Percentiles rank a stretch among this genome's conserved stretches.
These are phyloP conservation scores for Okamejei kenojei DNA, from an alignment of 2,797 vertebrate genomes.

Conservation along the genomic window DNA sequence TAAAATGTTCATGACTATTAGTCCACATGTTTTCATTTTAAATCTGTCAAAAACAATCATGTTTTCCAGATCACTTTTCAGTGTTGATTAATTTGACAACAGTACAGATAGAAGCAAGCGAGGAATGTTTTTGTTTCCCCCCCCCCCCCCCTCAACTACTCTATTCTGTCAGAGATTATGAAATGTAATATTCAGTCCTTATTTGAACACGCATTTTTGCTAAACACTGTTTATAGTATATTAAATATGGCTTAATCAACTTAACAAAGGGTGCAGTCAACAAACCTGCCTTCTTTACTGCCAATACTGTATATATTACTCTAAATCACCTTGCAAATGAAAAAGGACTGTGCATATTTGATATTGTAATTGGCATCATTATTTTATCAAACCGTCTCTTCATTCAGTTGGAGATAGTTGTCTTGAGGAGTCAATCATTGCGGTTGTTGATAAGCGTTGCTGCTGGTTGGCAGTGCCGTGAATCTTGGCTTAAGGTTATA, in stretches of 20 bases:
- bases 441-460: background rate
- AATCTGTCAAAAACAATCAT: slow-evolving; percentile 37
- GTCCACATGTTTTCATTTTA: slow-evolving; percentile 38
- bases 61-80: slow-evolving; percentile 36
- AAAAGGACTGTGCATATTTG: slow-evolving; percentile 31
- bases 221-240: slow-evolving; percentile 37
- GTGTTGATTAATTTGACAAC: slow-evolving; percentile 32
- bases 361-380: slow-evolving; percentile 34
- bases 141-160: background rate
- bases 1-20: slow-evolving; percentile 34
- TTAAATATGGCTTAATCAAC: slow-evolving; percentile 33
- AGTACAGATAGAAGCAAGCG: background rate
- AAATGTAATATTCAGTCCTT: slow-evolving; percentile 27
- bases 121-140: slow-evolving; percentile 2
- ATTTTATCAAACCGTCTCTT: slow-evolving; percentile 25
- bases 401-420: background rate
- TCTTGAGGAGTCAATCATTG: background rate
- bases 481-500: background rate
- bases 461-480: background rate
- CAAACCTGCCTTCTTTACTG: slow-evolving; percentile 7
- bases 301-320: background rate
- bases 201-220: slow-evolving; percentile 24
- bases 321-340: slow-evolving; percentile 23
- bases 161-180: slow-evolving; percentile 19
- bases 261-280: slow-evolving; percentile 35